Conservation (phyloP, 1,140 invertebrate genomes). For the Leptinotarsa defecta region DNA sequence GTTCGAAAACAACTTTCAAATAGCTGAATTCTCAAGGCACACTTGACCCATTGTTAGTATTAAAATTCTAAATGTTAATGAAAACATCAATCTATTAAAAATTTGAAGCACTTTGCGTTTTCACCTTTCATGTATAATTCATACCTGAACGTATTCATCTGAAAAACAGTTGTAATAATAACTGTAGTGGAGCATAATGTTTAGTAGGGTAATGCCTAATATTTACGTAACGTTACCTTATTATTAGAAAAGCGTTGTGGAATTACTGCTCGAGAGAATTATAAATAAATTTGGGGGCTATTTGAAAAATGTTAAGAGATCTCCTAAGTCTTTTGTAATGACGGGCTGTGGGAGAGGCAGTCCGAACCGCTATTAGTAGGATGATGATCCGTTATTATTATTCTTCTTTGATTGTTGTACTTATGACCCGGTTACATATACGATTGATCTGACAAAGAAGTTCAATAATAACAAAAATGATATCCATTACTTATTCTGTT, state of each 20-base stretch:
- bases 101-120: neutral
- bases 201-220: constrained; percentile 11
- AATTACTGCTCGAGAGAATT: constrained; percentile 34
- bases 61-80: too few species aligned
- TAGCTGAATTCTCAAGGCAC: too few species aligned
- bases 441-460: neutral
- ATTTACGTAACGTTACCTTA: constrained; percentile 15
- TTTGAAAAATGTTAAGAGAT: constrained; percentile 34
- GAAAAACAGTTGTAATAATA: neutral
- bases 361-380: neutral
- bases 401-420: neutral
- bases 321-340: constrained; percentile 44
- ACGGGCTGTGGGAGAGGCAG: constrained; percentile 28
- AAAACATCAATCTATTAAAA: neutral
- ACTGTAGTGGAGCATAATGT: neutral
- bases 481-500: too few species aligned
- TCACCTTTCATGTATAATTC: neutral
- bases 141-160: neutral
- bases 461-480: too few species aligned
- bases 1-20: too few species aligned
- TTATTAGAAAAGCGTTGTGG: constrained; percentile 13
- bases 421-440: neutral
- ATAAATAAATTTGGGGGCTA: constrained; percentile 41
- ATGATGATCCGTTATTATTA: neutral
- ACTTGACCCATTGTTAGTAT: too few species aligned